phyloP scores from a whole-genome alignment of 2,113 vertebrate species.

The Sinocyclocheilus rhinocerous region DNA sequence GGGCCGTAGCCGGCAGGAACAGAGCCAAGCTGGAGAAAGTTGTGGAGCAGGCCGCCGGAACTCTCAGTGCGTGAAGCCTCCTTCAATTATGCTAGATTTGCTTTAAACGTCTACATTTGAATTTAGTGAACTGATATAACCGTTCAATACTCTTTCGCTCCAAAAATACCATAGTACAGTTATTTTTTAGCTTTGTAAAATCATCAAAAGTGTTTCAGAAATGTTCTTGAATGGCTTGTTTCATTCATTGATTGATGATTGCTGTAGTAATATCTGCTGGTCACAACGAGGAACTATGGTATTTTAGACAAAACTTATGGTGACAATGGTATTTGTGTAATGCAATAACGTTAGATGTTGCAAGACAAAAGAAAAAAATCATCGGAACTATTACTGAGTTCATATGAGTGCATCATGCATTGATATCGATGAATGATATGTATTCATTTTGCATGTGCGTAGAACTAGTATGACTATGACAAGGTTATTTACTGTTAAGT shows the following conservation, averaged over 20 bases:
- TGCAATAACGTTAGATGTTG: not conserved
- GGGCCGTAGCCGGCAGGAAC: slow-evolving; percentile 90
- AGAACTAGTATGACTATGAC: too few relatives aligned
- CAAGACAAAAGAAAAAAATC: not conserved
- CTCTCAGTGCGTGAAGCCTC: slow-evolving; percentile 61
- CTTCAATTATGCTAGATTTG: not conserved
- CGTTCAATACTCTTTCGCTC: too few relatives aligned
- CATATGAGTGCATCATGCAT: not conserved
- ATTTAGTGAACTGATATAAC: not conserved
- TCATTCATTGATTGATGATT: not conserved
- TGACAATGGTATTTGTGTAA: not conserved
- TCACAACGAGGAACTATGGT: not conserved
- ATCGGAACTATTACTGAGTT: too few relatives aligned
- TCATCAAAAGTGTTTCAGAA: not conserved
- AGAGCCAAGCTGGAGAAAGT: slow-evolving; percentile 83
- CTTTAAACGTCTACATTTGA: not conserved
- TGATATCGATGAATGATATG: not conserved
- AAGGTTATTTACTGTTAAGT: not conserved
- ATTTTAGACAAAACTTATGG: not conserved
- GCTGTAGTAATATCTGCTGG: not conserved
- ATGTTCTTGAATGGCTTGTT: not conserved
- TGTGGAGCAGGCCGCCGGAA: slow-evolving; percentile 79
- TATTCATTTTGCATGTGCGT: not conserved
- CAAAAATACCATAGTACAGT: not conserved
- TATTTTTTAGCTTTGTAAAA: not conserved